Evolutionary conservation across 2,113 vertebrate species (phyloP), one percentile per base, ranked within the genome.

Genomic region (Colossoma macropomum): DNA sequence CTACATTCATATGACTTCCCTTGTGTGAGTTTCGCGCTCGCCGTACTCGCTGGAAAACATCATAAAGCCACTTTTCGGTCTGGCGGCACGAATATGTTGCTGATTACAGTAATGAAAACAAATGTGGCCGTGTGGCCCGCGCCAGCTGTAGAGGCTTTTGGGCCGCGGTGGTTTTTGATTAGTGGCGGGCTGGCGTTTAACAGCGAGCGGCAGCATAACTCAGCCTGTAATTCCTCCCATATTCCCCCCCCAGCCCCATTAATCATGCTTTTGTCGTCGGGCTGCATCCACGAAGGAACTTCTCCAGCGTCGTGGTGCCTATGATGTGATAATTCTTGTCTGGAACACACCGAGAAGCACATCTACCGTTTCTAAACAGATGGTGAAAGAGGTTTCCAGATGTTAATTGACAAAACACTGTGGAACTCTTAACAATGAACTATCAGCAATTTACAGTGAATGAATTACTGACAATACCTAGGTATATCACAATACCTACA

Each of bases 61-160:
- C 66, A 65, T 50, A 30, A 48, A 68, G 28, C 27, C 62, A 52
- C 77, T 32, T 13, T 45, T 66, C 10, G 23, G 21, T 11, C 63
- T 79, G 77, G 66, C 77, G 32, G 63, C 45, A 25, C 21, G 32
- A 79, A 79, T 79, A 65, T 79, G 77, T 79, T 65, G 16, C 38
- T 45, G 41, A 63, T 65, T 79, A 66, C 41, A 19, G 17, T 66
- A 79, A 65, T 79, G 65, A 79, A 52, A n/a, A 71, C 68, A 71
- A 71, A 71, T 71, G 68, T 71, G 21, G 34, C 68, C 11, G 34
- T 15, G 21, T 25, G 34, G 68, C 68, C 68, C 38, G 9, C 23
- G 23, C 34, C 68, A 71, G 68, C 68, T 71, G 68, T 45, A 23
- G 34, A 71, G 19, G 66, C 66, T 70, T 70, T 38, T 38, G 66